Base-by-base conservation (phyloP, 2,888 invertebrate species). In the Meganola albula region DNA sequence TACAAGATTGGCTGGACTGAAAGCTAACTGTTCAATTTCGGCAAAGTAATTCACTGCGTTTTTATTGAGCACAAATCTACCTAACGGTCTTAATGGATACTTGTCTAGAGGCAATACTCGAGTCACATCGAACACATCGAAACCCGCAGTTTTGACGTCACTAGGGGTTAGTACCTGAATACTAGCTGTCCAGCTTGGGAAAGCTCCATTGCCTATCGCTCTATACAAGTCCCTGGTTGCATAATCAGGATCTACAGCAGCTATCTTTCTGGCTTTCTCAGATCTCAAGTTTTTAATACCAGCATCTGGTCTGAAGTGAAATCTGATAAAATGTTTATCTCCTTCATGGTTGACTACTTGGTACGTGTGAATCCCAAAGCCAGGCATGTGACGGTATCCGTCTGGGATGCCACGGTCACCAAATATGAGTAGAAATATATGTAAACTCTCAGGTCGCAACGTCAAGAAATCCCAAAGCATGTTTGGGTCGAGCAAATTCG, bases 381-480 rank as follows among this genome's bases (percentile, higher is more conserved):
- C 97, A 56, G 97, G 93, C 96, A 97, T 96, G 67, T 92, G 91
- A 11, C 96, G 88, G 71, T 90, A 92, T 4, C 97, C 96, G 64
- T 96, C 93, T 0, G 97, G 96, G 37, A 93, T 93, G 7, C 97
- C 97, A 51, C 96, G 89, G 72, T 97, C 96, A 5, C 92, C 88
- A 63, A 96, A 96, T 41, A 96, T 79, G 63, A 96, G 89, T 72
- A 92, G 83, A 26, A 90, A 87, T 69, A 96, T 95, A 63, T 97
- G 95, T n/a, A 91, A 89, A 3, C 92, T 88, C 74, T 97, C 97
- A 0, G 96, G 94, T 12, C 94, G 87, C 18, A 96, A 79, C 0
- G 93, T 90, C 42, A 96, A 87, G 61, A 97, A 97, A 70, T 97
- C 97, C 97, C 97, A 97, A 61, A 95, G 92, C 92, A 92, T 94